Conservation (phyloP, 2,113 vertebrate species). For the Ceyx margarethae region DNA sequence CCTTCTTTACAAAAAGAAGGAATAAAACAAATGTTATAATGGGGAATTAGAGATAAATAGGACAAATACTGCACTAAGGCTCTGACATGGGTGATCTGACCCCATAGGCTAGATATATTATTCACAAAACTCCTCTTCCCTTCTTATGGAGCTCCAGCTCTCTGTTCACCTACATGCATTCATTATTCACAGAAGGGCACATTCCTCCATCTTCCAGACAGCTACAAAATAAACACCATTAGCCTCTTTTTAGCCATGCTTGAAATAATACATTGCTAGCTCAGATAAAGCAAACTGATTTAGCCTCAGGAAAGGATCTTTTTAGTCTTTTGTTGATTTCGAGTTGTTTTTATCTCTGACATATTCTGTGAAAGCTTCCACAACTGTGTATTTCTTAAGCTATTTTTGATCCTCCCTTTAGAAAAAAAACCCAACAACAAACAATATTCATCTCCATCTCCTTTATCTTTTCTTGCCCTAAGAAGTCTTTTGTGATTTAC, state of each 20-base stretch:
- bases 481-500: slow-evolving; percentile 32
- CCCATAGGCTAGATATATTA: not conserved
- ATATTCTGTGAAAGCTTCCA: not conserved
- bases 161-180: not conserved
- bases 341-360: slow-evolving; percentile 7
- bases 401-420: not conserved
- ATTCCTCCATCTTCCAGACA: slow-evolving; percentile 25
- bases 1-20: not conserved
- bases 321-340: slow-evolving; percentile 29
- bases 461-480: slow-evolving; percentile 1
- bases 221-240: slow-evolving; percentile 28
- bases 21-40: not conserved
- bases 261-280: not conserved
- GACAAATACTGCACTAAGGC: not conserved
- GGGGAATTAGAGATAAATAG: not conserved
- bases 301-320: slow-evolving; percentile 25
- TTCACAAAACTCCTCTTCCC: not conserved
- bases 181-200: slow-evolving; percentile 14
- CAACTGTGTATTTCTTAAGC: not conserved
- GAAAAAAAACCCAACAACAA: not conserved
- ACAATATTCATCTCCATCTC: not conserved
- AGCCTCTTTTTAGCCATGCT: slow-evolving; percentile 9
- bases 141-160: not conserved
- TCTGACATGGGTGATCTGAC: not conserved
- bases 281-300: slow-evolving; percentile 23